Conservation (phyloP, 2,888 invertebrate species). For the Phanerotoma sp. region DNA sequence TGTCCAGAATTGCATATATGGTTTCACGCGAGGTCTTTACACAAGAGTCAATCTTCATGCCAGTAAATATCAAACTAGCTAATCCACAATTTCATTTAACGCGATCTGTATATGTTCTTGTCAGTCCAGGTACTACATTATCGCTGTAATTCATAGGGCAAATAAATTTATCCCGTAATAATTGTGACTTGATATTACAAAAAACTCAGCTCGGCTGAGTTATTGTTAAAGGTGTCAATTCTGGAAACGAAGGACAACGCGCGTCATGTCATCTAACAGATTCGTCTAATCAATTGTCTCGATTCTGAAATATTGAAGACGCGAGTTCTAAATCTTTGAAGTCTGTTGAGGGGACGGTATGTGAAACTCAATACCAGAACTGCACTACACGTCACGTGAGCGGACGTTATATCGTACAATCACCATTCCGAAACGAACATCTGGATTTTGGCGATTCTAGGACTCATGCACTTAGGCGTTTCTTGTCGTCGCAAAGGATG, state of each 20-base stretch:
- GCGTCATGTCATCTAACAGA: conserved; percentile 24
- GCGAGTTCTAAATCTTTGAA: conserved; percentile 5
- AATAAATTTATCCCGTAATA: too few species aligned
- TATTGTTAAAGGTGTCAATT: neutral
- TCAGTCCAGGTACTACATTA: neutral
- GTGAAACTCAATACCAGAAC: conserved; percentile 22
- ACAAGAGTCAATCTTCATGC: neutral
- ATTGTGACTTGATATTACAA: too few species aligned
- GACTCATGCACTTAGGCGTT: too few species aligned
- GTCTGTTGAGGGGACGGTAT: conserved; percentile 4
- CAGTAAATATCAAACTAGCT: neutral
- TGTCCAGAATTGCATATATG: neutral
- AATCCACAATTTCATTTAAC: neutral
- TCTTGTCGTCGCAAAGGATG: too few species aligned
- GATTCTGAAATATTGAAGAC: conserved; percentile 5
- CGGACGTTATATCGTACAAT: conserved; percentile 24
- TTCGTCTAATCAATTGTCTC: conserved; percentile 19
- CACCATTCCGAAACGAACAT: too few species aligned
- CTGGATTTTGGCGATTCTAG: too few species aligned
- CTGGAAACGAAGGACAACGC: conserved; percentile 37
- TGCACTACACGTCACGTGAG: conserved; percentile 20
- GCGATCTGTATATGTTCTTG: too few species aligned
- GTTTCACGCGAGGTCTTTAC: neutral
- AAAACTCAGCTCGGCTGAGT: too few species aligned
- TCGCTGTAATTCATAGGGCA: neutral